Percentiles rank a stretch among this genome's conserved stretches.
phyloP scores from a whole-genome alignment of 1,140 invertebrate species.

The Neodiprion fabricii region DNA sequence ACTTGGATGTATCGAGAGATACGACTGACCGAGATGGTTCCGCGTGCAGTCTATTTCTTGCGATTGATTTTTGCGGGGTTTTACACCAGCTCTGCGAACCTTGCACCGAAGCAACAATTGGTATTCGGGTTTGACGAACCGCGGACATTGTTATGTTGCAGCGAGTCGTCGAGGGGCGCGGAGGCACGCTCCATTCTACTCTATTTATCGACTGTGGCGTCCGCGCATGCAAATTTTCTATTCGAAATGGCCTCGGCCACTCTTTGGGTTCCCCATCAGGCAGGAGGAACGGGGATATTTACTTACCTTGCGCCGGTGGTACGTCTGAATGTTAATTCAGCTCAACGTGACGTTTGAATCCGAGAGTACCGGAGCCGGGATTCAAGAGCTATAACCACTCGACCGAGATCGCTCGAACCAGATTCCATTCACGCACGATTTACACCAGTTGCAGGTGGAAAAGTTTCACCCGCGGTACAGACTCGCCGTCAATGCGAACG shows the following conservation, averaged over 20 bases:
- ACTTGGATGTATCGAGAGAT: neutral
- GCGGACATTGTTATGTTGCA: too few relatives aligned
- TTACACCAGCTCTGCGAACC: too few relatives aligned
- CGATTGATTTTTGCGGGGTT: too few relatives aligned
- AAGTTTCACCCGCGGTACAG: neutral
- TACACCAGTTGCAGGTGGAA: neutral
- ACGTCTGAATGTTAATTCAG: slow-evolving; percentile 3
- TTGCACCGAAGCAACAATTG: too few relatives aligned
- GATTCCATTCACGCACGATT: slow-evolving; percentile 5
- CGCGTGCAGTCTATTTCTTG: too few relatives aligned
- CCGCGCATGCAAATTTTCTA: slow-evolving; percentile 2
- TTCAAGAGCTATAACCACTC: neutral
- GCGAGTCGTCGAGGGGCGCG: too few relatives aligned
- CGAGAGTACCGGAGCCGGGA: neutral
- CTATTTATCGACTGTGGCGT: slow-evolving; percentile 7
- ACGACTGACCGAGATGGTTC: neutral
- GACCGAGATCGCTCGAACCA: neutral
- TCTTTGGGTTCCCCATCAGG: neutral
- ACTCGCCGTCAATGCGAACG: too few relatives aligned
- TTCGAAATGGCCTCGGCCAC: slow-evolving; percentile 1
- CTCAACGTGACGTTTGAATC: slow-evolving; percentile 6
- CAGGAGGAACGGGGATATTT: neutral
- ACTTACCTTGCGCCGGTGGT: neutral
- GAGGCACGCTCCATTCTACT: neutral
- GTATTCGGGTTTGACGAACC: too few relatives aligned